Base-by-base conservation (phyloP, 1,140 invertebrate genomes). In the Mya arenaria region DNA sequence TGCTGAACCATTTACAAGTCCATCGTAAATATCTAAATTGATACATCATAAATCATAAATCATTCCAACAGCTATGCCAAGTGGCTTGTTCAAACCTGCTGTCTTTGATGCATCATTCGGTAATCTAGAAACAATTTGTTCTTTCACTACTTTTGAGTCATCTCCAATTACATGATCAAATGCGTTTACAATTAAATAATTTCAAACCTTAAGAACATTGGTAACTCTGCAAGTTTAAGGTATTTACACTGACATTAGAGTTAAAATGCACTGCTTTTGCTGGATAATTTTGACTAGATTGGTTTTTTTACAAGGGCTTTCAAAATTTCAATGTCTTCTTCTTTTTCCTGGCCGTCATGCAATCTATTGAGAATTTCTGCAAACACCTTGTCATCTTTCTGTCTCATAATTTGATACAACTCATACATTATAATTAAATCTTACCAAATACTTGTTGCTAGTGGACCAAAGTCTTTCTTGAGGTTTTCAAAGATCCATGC, bases 401-500 rank as follows among this genome's bases (percentile, higher is more conserved):
- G 83, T 84, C 85, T 71, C 85, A 86, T 88, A 56, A 88, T 86
- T 25, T 84, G 52, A 73, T 15, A 74, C 4, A 88, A 36, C 48
- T 88, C 83, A 77, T 48, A 83, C 78, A 88, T 79, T 25, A 25
- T 1, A 81, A 88, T 85, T 25, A 62, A 8, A 1, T 85, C 65
- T 41, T 80, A 58, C 85, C 85, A 88, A 17, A 87, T 30, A 32
- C 84, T 85, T 30, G 78, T 58, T 41, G 82, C 85, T 65, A 88
- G 58, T 28, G 55, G 37, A 25, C 36, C 41, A 80, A 63, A 72
- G 13, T 37, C 60, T 30, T 74, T 28, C 5, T 65, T 56, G 15
- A 74, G 8, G 58, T 85, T 68, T 19, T 82, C 15, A 68, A 86
- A 87, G 52, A 88, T 80, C 74, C 65, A 88, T 37, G 19, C n/a